Evolutionary conservation across 2,888 invertebrate genomes (phyloP).

Genomic region (Drosophila longiperda): DNA sequence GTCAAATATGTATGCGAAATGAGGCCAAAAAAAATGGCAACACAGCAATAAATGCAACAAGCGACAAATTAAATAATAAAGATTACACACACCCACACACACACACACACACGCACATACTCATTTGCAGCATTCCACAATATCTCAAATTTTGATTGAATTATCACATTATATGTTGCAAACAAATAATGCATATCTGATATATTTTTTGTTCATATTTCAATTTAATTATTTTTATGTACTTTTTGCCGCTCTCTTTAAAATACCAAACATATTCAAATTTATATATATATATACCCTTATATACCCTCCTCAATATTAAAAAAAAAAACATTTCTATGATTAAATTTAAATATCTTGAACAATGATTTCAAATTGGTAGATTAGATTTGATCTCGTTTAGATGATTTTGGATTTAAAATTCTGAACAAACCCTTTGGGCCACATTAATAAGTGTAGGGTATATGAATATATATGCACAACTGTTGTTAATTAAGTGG

Average conservation of each 20-base stretch:
- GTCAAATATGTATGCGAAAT: constrained; percentile 29
- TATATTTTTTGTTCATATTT: constrained; percentile 43
- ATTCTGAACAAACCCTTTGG: background rate
- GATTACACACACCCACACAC: constrained; percentile 47
- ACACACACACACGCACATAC: constrained; percentile 5
- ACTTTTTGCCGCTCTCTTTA: constrained; percentile 29
- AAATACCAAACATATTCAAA: background rate
- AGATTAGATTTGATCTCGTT: background rate
- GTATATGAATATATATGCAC: constrained; percentile 2
- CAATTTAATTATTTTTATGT: constrained; percentile 31
- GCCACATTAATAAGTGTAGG: background rate
- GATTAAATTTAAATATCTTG: background rate
- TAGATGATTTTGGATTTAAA: background rate
- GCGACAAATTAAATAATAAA: constrained; percentile 75
- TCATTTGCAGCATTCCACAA: background rate
- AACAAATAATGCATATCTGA: constrained; percentile 34
- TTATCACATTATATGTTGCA: constrained; percentile 59
- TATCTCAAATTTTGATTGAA: constrained; percentile 68
- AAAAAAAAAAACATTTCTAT: background rate
- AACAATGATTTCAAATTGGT: background rate
- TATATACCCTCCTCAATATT: too few relatives aligned
- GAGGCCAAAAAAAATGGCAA: constrained; percentile 19
- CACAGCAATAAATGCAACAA: constrained; percentile 37
- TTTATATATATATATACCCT: background rate
- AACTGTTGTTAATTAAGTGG: constrained; percentile 40